A percentile compares a stretch with the other conserved stretches of the same genome.
Conservation (phyloP, 2,888 invertebrate genomes). For the Lasioglossum villosulum region DNA sequence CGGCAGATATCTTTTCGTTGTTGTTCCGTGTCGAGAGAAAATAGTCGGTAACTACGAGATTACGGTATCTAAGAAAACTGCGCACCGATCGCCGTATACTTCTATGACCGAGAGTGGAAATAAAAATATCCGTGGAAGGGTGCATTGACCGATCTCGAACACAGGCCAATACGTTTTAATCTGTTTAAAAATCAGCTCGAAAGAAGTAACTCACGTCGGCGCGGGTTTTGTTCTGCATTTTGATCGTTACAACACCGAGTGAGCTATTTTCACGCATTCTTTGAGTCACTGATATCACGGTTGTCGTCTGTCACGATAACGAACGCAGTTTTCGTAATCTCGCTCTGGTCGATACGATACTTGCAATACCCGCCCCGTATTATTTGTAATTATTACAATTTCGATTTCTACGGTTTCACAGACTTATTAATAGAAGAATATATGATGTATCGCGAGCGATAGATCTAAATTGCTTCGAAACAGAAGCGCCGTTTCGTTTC, state of each 20-base stretch:
- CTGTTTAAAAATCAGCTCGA: slow-evolving; percentile 26
- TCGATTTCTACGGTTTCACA: not conserved
- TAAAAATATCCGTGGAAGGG: slow-evolving; percentile 43
- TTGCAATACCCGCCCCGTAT: slow-evolving; percentile 25
- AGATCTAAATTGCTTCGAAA: not conserved
- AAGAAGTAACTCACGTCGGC: not conserved
- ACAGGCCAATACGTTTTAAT: slow-evolving; percentile 12
- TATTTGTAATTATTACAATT: slow-evolving; percentile 31
- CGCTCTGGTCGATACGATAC: slow-evolving; percentile 27
- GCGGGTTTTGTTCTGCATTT: slow-evolving; percentile 40
- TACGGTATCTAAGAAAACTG: slow-evolving; percentile 21
- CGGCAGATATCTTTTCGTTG: slow-evolving; percentile 6
- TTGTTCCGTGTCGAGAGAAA: slow-evolving; percentile 17
- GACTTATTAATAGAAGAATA: not conserved
- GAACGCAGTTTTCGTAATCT: slow-evolving; percentile 64
- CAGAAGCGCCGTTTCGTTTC: not conserved
- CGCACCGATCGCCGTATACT: slow-evolving; percentile 23
- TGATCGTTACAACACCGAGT: slow-evolving; percentile 41
- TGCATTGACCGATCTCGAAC: slow-evolving; percentile 56
- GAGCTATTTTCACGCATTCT: slow-evolving; percentile 54
- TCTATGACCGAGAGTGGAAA: slow-evolving; percentile 38
- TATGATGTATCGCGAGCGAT: not conserved
- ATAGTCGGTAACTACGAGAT: slow-evolving; percentile 17
- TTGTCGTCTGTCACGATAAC: slow-evolving; percentile 57
- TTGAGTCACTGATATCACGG: slow-evolving; percentile 56